Base-by-base conservation (phyloP, 53 echinoderm and acorn worm genomes). In the Apostichopus leukothele region DNA sequence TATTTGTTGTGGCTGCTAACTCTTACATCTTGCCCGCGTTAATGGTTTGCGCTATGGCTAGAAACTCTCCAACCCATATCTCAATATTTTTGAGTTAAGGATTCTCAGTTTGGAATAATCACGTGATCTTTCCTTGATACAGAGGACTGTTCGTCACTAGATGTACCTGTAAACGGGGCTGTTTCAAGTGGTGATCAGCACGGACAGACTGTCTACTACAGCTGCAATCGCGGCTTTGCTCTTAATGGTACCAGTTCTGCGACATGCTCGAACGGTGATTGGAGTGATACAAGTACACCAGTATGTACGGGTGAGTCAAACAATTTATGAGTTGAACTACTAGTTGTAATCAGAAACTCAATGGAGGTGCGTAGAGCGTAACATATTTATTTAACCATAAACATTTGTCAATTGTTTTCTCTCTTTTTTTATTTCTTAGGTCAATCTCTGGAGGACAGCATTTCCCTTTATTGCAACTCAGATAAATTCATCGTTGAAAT, bases 401-500 rank as follows among this genome's bases (percentile, higher is more conserved):
- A 39, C 39, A 39, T 39, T 39, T 39, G 3, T 3, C 39, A 39
- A 39, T 39, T 39, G 39, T 39, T 25, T 25, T 25, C 39, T 3
- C 39, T 39, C 3, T 39, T 39, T 39, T 16, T 19, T 6, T 71
- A 5, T 81, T 57, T 53, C 16, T 27, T 39, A 85, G 85, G 18
- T 12, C 63, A 85, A 18, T 60, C 63, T 9, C 63, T 67, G 4
- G 85, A 85, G 18, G 67, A 85, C 10, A 85, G 85, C 51, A 85
- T 85, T 51, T n/a, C 85, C 6, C 66, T 85, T 18, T 85, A 27
- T 22, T 85, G 85, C 39, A 67, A 85, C 4, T 50, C 85, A 4
- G 85, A 85, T 50, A 71, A 27, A 18, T 85, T 67, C 12, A 51
- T 85, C 71, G 85, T 85, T 25, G 85, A 67, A 50, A 85, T 85